Evolutionary conservation across 2,113 vertebrate species (phyloP).

Genomic region (Agapornis roseicollis): DNA sequence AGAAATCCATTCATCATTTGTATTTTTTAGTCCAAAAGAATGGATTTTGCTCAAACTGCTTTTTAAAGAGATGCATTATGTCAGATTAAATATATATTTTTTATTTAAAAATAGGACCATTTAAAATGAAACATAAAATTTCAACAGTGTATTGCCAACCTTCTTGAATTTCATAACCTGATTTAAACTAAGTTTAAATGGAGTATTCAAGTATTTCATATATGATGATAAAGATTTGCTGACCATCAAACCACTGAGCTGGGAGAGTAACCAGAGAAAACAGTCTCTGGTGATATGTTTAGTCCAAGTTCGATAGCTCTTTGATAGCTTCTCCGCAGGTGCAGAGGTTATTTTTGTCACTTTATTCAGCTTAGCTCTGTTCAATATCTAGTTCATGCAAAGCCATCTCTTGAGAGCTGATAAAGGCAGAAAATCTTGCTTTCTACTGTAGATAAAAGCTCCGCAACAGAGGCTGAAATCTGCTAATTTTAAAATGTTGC

Average conservation of each 20-base stretch:
- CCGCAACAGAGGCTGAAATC: background rate
- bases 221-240: background rate
- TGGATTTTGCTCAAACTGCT: background rate
- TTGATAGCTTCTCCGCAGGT: background rate
- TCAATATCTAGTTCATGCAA: background rate
- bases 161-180: background rate
- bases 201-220: background rate
- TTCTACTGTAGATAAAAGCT: background rate
- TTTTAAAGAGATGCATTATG: background rate
- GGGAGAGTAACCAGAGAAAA: background rate
- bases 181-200: background rate
- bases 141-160: background rate
- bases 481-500: background rate
- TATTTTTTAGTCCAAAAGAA: background rate
- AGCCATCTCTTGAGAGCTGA: background rate
- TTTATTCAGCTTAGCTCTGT: slow-evolving; percentile 15
- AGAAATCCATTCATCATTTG: background rate
- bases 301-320: background rate
- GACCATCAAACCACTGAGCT: background rate
- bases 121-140: background rate
- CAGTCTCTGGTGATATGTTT: background rate
- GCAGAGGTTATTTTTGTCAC: background rate
- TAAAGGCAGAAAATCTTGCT: background rate
- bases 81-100: background rate
- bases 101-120: background rate